phyloP scores from a whole-genome alignment of 2,888 invertebrate genomes.

The Rhodophaea formosa region DNA sequence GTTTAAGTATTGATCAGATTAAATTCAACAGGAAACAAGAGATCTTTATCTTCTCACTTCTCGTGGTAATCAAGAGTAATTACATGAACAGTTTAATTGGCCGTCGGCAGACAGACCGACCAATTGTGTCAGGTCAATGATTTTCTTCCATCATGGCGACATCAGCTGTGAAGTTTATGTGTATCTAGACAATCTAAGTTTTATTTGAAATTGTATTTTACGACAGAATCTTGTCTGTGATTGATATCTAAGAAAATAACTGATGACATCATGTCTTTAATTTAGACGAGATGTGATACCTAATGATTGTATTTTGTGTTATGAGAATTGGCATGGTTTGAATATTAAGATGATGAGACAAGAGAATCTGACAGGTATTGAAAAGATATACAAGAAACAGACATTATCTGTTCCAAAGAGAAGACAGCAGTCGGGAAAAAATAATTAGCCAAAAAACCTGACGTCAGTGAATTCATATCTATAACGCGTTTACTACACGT shows the following conservation, averaged over 20 bases:
- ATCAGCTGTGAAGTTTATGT: conserved; percentile 15
- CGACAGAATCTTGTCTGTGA: neutral
- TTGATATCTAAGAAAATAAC: neutral
- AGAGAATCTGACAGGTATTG: too few species aligned
- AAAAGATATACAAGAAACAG: too few species aligned
- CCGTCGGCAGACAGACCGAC: conserved; percentile 37
- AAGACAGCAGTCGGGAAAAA: too few species aligned
- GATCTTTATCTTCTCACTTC: conserved; percentile 21
- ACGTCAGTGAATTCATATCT: too few species aligned
- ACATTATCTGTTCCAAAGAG: too few species aligned
- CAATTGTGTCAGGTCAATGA: conserved; percentile 36
- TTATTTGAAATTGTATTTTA: neutral
- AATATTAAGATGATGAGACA: too few species aligned
- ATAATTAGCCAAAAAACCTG: too few species aligned
- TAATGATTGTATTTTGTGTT: too few species aligned
- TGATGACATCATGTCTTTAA: neutral
- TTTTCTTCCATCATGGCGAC: conserved; percentile 22
- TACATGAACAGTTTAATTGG: conserved; percentile 48
- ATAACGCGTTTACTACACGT: too few species aligned
- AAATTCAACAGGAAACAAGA: conserved; percentile 21
- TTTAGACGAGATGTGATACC: neutral
- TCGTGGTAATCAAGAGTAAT: conserved; percentile 27
- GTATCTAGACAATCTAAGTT: neutral
- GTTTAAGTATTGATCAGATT: too few species aligned
- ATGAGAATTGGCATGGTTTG: too few species aligned